Percentiles rank a stretch among this genome's conserved stretches.
Conservation (phyloP, 1,140 invertebrate species). For the Cydia splendana region DNA sequence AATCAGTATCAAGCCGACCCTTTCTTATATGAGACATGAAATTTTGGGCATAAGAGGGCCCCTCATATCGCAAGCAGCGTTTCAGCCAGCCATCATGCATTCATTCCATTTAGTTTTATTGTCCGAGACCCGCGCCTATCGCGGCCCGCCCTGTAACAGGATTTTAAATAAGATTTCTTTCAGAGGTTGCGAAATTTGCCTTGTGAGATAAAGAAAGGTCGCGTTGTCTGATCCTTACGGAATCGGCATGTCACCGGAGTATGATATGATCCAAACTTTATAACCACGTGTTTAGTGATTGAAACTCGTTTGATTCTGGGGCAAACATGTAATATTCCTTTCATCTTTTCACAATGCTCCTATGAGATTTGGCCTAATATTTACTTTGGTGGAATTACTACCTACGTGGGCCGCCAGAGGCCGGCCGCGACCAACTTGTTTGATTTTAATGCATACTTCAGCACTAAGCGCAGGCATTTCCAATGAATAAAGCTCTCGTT, state of each 20-base stretch:
- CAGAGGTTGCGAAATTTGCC: constrained; percentile 70
- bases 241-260: constrained; percentile 60
- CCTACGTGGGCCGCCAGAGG: constrained; percentile 55
- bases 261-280: constrained; percentile 67
- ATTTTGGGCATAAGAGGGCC: constrained; percentile 49
- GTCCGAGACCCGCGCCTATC: constrained; percentile 74
- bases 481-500: constrained; percentile 52
- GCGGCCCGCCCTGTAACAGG: constrained; percentile 67
- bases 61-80: constrained; percentile 68
- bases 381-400: constrained; percentile 69
- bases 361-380: constrained; percentile 70
- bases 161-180: constrained; percentile 77
- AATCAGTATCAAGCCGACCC: constrained; percentile 59
- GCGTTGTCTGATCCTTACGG: constrained; percentile 63
- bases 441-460: constrained; percentile 76
- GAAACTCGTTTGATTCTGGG: constrained; percentile 37
- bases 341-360: constrained; percentile 58
- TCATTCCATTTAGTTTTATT: constrained; percentile 79
- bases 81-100: constrained; percentile 71
- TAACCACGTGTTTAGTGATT: constrained; percentile 48
- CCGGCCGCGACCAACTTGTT: constrained; percentile 61
- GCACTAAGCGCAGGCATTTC: constrained; percentile 47
- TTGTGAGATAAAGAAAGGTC: constrained; percentile 77
- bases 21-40: constrained; percentile 60
- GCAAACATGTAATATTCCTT: constrained; percentile 54